Conservation (phyloP, 2,113 vertebrate species). For the Chaetura pelagica region DNA sequence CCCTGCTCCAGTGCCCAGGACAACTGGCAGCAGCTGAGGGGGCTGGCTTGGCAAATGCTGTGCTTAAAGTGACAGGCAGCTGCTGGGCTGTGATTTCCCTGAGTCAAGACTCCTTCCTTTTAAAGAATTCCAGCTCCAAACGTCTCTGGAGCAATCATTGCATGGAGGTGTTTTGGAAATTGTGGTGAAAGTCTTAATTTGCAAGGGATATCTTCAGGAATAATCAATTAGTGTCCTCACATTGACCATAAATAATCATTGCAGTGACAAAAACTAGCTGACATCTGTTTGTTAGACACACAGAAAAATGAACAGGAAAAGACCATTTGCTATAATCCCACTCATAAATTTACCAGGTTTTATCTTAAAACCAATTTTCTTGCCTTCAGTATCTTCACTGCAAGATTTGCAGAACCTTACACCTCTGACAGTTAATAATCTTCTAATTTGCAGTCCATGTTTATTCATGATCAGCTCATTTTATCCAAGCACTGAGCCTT, state of each 20-base stretch:
- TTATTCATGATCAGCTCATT: neutral
- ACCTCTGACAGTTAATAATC: neutral
- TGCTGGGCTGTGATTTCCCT: neutral
- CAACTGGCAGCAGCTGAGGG: neutral
- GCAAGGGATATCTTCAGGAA: neutral
- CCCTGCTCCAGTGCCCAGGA: neutral
- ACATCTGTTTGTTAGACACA: neutral
- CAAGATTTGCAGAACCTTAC: neutral
- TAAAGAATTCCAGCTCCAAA: neutral
- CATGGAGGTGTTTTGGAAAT: neutral
- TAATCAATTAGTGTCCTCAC: fast-evolving
- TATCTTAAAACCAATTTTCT: neutral
- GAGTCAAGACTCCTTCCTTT: fast-evolving
- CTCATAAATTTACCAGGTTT: neutral
- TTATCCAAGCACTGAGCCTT: neutral
- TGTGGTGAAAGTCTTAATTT: neutral
- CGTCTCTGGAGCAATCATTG: neutral
- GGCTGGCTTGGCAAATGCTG: neutral
- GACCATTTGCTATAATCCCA: fast-evolving
- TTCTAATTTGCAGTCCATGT: neutral
- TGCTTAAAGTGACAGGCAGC: neutral
- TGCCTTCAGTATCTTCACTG: neutral
- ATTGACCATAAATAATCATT: neutral
- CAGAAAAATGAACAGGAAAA: neutral
- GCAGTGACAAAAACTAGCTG: neutral